Evolutionary conservation across 1,140 invertebrate species (phyloP), one percentile per base, ranked within the genome.

Genomic region (Heterodera schachtii): DNA sequence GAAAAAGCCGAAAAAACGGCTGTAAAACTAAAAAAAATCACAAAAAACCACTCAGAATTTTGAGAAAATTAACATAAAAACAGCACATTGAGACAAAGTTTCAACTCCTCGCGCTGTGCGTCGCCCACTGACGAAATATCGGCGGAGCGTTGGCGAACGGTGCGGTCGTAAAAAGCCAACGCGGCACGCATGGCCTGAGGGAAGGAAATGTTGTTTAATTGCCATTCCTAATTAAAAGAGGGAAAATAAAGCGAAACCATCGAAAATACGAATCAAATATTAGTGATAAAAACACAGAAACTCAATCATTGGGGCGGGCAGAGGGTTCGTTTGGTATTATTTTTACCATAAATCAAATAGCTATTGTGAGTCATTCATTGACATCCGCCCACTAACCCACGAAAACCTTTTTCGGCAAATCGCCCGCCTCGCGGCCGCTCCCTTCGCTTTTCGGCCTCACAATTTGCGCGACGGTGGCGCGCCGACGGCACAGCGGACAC

Each of bases 371-470:
- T n/a, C n/a, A n/a, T 31, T 31, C 31, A 31, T 31, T 31, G 31
- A 1, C 31, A 1, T 1, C 31, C 31, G 31, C 31, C 31, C 31
- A 31, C 1, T 31, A 31, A 31, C 0, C 0, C 31, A 31, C 31
- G 31, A 31, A 43, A 2, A 71, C 69, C 69, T 71, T 46, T 43
- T 41, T 71, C 21, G 69, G 69, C 69, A 71, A 71, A 71, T 43
- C 19, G 11, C 43, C 43, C 19, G 44, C 9, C 69, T 41, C 21
- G 19, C 11, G 13, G 31, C 4, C 3, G 69, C 3, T 13, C 0
- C 31, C 41, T 41, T 41, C 31, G 43, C 4, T n/a, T 13, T 64
- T 11, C 13, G 69, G 69, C 21, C 31, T 21, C 9, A 71, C 69
- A 19, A 71, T 71, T 71, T 71, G 69, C 6, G 8, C 2, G 11